A percentile compares a stretch with the other conserved stretches of the same genome.
Conservation (phyloP, 2,113 vertebrate genomes). For the Nymphicus hollandicus region DNA sequence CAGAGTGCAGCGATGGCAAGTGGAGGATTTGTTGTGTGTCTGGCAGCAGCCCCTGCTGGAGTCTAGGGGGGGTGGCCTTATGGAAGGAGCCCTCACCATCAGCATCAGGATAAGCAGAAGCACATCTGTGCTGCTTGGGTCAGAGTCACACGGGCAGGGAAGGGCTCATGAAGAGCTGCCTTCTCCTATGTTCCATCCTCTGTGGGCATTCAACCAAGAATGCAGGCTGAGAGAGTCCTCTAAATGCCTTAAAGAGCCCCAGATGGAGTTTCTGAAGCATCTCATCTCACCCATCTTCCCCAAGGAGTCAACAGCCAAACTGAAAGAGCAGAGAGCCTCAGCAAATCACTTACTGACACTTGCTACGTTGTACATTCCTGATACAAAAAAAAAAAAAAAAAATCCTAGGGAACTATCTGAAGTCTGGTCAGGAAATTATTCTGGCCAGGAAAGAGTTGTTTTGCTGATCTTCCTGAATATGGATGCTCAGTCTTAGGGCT, state of each 20-base stretch:
- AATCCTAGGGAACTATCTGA: not conserved
- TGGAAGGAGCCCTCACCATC: not conserved
- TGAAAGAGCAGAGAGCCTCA: not conserved
- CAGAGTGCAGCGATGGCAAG: not conserved
- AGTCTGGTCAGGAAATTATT: not conserved
- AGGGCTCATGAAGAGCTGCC: not conserved
- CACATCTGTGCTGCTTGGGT: not conserved
- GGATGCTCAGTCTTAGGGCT: not conserved
- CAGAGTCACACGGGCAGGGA: not conserved
- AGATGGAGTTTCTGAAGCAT: not conserved
- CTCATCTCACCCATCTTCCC: not conserved
- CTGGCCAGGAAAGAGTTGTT: not conserved
- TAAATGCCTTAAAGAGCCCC: not conserved
- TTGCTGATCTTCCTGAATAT: not conserved
- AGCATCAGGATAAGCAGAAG: not conserved
- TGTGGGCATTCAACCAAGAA: not conserved
- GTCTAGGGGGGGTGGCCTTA: rapidly evolving
- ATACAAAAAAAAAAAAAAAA: not conserved
- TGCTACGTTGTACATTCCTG: not conserved
- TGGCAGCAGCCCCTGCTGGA: not conserved
- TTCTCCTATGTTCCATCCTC: not conserved
- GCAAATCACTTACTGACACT: not conserved
- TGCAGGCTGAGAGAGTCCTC: not conserved
- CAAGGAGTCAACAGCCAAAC: not conserved
- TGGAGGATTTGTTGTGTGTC: not conserved